Percentiles rank a stretch among this genome's conserved stretches.
These are phyloP conservation scores for Drosophila emarginata DNA, from an alignment of 2,888 invertebrate species.

Conservation along the genomic window DNA sequence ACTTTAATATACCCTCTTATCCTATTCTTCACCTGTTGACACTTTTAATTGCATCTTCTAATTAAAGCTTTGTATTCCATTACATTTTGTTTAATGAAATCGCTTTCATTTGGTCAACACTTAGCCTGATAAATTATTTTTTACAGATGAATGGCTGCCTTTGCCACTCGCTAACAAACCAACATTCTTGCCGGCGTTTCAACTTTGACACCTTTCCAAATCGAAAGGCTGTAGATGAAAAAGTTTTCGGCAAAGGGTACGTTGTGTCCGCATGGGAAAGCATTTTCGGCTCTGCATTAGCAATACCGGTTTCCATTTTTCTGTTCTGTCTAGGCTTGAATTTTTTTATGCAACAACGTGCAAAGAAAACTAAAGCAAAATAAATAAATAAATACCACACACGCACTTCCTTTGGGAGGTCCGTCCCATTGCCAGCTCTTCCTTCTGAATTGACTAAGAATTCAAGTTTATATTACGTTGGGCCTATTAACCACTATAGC, in stretches of 20 bases:
- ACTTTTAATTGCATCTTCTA: conserved; percentile 38
- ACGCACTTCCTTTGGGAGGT: conserved; percentile 19
- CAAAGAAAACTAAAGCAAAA: conserved; percentile 37
- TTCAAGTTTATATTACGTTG: no score
- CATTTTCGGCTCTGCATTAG: conserved; percentile 69
- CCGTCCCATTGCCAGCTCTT: conserved; percentile 19
- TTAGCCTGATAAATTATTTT: neutral
- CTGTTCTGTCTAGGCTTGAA: conserved; percentile 1
- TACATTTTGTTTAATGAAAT: neutral
- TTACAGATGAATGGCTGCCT: conserved; percentile 2
- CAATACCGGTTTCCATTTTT: conserved; percentile 45
- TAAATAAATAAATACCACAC: conserved; percentile 69
- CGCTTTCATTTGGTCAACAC: neutral
- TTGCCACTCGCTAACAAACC: conserved; percentile 42
- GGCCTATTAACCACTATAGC: conserved; percentile 74
- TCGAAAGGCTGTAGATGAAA: conserved; percentile 71
- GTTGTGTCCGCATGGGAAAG: conserved; percentile 37
- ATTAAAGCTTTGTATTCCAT: neutral
- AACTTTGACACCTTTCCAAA: conserved; percentile 68
- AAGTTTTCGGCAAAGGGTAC: conserved; percentile 9
- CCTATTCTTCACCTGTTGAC: no score
- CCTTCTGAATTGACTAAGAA: neutral
- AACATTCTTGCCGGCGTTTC: conserved; percentile 66
- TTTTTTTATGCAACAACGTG: conserved; percentile 68
- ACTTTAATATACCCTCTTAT: no score